A percentile compares a stretch with the other conserved stretches of the same genome.
Evolutionary conservation across 1,140 invertebrate species (phyloP).

Genomic region (Caenorhabditis latens): DNA sequence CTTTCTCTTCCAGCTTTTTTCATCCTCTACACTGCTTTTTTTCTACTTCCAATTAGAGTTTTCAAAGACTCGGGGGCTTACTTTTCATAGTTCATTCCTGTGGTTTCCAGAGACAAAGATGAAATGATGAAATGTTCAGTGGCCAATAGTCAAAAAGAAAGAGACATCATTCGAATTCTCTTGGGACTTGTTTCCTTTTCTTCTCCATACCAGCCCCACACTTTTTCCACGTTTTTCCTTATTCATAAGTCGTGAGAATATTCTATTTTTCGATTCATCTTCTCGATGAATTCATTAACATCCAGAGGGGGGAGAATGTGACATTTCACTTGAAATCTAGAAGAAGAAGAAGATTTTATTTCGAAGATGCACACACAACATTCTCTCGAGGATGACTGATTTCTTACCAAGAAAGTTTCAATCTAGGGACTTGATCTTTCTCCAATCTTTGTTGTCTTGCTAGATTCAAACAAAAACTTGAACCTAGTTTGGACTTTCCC

Average conservation of each 20-base stretch:
- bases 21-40: not conserved
- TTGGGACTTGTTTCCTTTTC: not conserved
- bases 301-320: not conserved
- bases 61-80: not conserved
- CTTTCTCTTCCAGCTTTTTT: conserved; percentile 17
- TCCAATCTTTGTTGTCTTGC: not conserved
- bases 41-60: conserved; percentile 24
- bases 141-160: conserved; percentile 23
- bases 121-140: conserved; percentile 24
- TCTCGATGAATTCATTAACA: conserved; percentile 49
- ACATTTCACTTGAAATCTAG: conserved; percentile 39
- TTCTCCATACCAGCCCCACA: not conserved
- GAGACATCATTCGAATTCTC: not conserved
- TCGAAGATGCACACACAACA: conserved; percentile 14
- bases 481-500: no score
- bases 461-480: not conserved
- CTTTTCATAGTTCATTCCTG: not conserved
- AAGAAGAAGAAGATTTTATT: not conserved
- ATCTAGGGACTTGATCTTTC: not conserved
- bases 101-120: not conserved
- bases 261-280: conserved; percentile 48
- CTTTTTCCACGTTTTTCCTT: conserved; percentile 40
- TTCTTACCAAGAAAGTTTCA: not conserved
- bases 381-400: not conserved
- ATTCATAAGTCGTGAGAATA: conserved; percentile 54